phyloP scores from a whole-genome alignment of 92 coral and sea anemone genomes.

The Palythoa caribaeorum region DNA sequence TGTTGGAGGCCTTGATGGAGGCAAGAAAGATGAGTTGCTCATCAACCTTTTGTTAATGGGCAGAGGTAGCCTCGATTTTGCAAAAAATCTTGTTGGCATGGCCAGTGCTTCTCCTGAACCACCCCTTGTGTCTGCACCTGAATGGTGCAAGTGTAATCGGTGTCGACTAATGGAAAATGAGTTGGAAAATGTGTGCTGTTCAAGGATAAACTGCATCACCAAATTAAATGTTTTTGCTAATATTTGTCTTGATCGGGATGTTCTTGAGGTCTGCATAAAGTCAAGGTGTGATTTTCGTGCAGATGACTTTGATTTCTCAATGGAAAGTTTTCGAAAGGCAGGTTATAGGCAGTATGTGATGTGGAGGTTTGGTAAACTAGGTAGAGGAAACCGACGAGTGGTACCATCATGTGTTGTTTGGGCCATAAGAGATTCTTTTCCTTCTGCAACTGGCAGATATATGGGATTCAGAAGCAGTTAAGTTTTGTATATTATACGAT shows the following conservation, averaged over 20 bases:
- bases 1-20: too few species aligned
- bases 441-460: conserved; percentile 43
- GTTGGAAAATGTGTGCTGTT: background rate
- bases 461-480: conserved; percentile 46
- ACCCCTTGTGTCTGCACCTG: background rate
- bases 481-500: background rate
- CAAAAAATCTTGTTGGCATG: conserved; percentile 2
- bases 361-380: conserved; percentile 51
- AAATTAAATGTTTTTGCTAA: background rate
- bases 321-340: conserved; percentile 62
- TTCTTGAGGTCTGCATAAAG: conserved; percentile 32
- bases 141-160: conserved; percentile 3
- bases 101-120: background rate
- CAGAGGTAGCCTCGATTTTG: conserved; percentile 4
- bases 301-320: conserved; percentile 59
- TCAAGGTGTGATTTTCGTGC: conserved; percentile 56
- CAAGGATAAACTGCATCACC: background rate
- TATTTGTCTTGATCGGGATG: background rate
- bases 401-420: conserved; percentile 58
- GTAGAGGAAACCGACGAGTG: conserved; percentile 43
- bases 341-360: conserved; percentile 61
- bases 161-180: background rate
- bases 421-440: conserved; percentile 20
- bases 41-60: background rate
- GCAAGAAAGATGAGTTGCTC: too few species aligned